A percentile compares a stretch with the other conserved stretches of the same genome.
These are phyloP conservation scores for Danio rerio DNA, from an alignment of 2,113 vertebrate species.

Conservation along the genomic window GRCz12tu NC_133192.1:55487001-55487500, in stretches of 20 bases:
- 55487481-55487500: slow-evolving; percentile 72
- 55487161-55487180: slow-evolving; percentile 86
- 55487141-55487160: slow-evolving; percentile 90
- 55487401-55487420: slow-evolving; percentile 76
- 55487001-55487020: slow-evolving; percentile 70
- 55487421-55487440: slow-evolving; percentile 66
- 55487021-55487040: slow-evolving; percentile 77
- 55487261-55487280: slow-evolving; percentile 60
- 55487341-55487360: slow-evolving; percentile 92
- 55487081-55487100: slow-evolving; percentile 70
- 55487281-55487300: slow-evolving; percentile 71
- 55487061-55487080: slow-evolving; percentile 72
- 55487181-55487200: slow-evolving; percentile 96
- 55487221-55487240: slow-evolving; percentile 89
- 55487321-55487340: slow-evolving; percentile 91
- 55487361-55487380: slow-evolving; percentile 86
- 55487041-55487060: slow-evolving; percentile 87
- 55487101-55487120: slow-evolving; percentile 86
- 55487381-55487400: slow-evolving; percentile 81
- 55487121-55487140: slow-evolving; percentile 97
- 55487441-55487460: slow-evolving; percentile 47
- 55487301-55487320: slow-evolving; percentile 78
- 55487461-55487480: slow-evolving; percentile 67
- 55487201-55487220: slow-evolving; percentile 84
- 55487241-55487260: slow-evolving; percentile 77